A percentile compares a stretch with the other conserved stretches of the same genome.
Evolutionary conservation across 2,113 vertebrate species (phyloP).

Genomic region (Myxocyprinus asiaticus): DNA sequence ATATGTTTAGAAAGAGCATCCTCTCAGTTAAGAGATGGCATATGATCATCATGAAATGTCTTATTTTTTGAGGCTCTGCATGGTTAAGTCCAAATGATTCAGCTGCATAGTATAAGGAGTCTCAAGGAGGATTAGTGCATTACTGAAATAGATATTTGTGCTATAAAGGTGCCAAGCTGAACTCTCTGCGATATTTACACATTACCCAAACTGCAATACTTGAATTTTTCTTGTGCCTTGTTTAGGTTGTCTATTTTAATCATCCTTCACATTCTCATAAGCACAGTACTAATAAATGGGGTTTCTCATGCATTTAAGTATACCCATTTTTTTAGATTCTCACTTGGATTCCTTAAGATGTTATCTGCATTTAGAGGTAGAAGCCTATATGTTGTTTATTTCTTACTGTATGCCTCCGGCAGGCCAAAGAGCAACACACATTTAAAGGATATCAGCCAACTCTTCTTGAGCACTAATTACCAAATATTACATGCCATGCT

Average conservation of each 20-base stretch:
- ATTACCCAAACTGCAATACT: conserved; percentile 72
- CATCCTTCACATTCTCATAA: conserved; percentile 7
- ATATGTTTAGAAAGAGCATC: conserved; percentile 19
- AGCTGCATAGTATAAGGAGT: not conserved
- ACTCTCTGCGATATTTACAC: conserved; percentile 32
- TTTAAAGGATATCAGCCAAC: not conserved
- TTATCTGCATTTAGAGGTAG: not conserved
- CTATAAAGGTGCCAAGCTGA: conserved; percentile 13
- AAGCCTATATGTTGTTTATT: not conserved
- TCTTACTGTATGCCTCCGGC: conserved; percentile 21
- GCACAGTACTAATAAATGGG: not conserved
- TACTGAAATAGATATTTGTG: conserved; percentile 21
- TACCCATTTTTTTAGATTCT: not conserved
- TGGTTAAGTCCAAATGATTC: no score
- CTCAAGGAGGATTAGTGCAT: conserved; percentile 46
- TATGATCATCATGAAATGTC: not conserved
- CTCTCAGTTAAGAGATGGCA: not conserved
- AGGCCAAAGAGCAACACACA: conserved; percentile 20
- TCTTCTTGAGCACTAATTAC: conserved; percentile 8
- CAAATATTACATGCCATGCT: not conserved
- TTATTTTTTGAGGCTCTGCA: not conserved
- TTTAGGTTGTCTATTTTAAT: conserved; percentile 27
- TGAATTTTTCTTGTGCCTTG: conserved; percentile 63
- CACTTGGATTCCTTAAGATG: conserved; percentile 20
- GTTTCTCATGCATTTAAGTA: not conserved